Conservation (phyloP, 2,888 invertebrate genomes). For the Scaptomyza flava region DNA sequence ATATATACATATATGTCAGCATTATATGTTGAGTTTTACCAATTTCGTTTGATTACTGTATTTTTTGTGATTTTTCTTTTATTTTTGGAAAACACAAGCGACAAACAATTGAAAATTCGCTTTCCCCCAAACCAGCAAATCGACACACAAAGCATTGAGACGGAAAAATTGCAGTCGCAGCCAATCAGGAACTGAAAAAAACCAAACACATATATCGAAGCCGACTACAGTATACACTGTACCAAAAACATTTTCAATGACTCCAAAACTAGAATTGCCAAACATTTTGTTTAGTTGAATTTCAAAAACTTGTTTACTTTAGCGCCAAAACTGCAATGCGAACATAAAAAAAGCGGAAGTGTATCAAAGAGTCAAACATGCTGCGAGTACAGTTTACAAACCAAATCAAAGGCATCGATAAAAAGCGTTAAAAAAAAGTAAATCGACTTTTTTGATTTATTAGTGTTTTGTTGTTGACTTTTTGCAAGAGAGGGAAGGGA, state of each 20-base stretch:
- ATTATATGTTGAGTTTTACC: background rate
- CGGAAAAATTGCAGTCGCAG: conserved; percentile 80
- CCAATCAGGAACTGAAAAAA: conserved; percentile 46
- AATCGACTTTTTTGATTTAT: conserved; percentile 60
- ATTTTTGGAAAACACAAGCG: background rate
- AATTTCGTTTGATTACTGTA: background rate
- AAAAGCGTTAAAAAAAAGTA: conserved; percentile 20
- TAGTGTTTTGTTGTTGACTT: conserved; percentile 12
- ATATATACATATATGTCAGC: too few relatives aligned
- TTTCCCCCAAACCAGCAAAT: conserved; percentile 5
- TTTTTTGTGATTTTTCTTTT: background rate
- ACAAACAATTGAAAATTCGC: conserved; percentile 2
- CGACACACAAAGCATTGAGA: conserved; percentile 59
- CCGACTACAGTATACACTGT: conserved; percentile 1
- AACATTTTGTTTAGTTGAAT: too few relatives aligned
- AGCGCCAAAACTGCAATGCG: too few relatives aligned
- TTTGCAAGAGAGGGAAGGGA: background rate
- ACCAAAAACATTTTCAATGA: background rate
- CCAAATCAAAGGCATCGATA: conserved; percentile 34
- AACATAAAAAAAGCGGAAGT: background rate
- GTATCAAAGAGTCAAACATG: conserved; percentile 5
- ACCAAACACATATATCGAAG: background rate
- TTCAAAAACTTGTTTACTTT: too few relatives aligned
- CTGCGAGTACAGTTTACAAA: conserved; percentile 10
- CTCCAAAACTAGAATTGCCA: too few relatives aligned